A percentile compares a stretch with the other conserved stretches of the same genome.
phyloP scores from a whole-genome alignment of 2,797 vertebrate genomes.

The Cetoscarus ocellatus region DNA sequence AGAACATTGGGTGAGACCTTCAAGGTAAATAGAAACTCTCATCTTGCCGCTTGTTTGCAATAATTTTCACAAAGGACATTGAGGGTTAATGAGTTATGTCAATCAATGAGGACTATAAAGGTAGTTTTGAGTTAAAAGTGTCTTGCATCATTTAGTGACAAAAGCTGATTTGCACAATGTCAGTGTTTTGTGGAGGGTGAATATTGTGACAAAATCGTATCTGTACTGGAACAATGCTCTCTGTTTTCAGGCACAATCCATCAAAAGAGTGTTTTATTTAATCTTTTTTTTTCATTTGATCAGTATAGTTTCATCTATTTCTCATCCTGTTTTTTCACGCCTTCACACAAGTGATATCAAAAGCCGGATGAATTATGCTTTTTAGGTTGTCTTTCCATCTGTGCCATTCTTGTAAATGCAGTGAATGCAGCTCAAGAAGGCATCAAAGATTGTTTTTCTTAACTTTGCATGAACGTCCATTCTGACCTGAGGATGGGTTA shows the following conservation, averaged over 20 bases:
- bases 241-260: background rate
- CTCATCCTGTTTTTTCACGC: too few species aligned
- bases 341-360: too few species aligned
- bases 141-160: slow-evolving; percentile 62
- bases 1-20: slow-evolving; percentile 22
- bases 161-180: slow-evolving; percentile 58
- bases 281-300: slow-evolving; percentile 20
- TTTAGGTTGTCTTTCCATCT: too few species aligned
- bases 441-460: too few species aligned
- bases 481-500: too few species aligned
- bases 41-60: slow-evolving; percentile 51
- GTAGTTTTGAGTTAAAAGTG: slow-evolving; percentile 40
- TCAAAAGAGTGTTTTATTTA: slow-evolving; percentile 37
- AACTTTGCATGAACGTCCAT: too few species aligned
- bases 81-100: slow-evolving; percentile 66
- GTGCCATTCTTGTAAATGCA: too few species aligned
- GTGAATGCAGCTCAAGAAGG: too few species aligned
- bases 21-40: slow-evolving; percentile 42
- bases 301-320: slow-evolving; percentile 49
- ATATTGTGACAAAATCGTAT: slow-evolving; percentile 2
- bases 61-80: slow-evolving; percentile 55
- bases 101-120: slow-evolving; percentile 63
- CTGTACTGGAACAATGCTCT: too few species aligned
- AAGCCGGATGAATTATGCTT: too few species aligned
- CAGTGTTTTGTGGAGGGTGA: slow-evolving; percentile 33